These are phyloP conservation scores for Deladenus siricidicola DNA, from an alignment of 2,888 invertebrate species.

Conservation along the genomic window DNA sequence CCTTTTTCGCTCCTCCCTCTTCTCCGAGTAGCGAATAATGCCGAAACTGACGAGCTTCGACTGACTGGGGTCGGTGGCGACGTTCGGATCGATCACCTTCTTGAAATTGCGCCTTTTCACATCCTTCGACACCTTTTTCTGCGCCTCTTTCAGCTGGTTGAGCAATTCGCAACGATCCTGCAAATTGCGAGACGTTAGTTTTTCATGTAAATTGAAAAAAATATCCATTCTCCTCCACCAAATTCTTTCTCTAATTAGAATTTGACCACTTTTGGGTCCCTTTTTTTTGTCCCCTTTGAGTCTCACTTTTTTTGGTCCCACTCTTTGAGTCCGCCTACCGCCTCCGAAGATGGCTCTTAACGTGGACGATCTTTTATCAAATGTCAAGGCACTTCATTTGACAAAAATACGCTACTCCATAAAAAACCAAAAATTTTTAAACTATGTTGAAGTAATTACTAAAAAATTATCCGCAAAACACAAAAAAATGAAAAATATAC, in stretches of 20 bases:
- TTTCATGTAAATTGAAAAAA: too few species aligned
- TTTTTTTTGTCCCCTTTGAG: too few species aligned
- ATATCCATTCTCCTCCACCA: too few species aligned
- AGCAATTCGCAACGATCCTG: slow-evolving; percentile 28
- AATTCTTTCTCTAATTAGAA: too few species aligned
- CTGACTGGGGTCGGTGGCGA: slow-evolving; percentile 32
- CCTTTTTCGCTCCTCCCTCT: slow-evolving; percentile 8
- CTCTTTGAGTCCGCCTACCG: too few species aligned
- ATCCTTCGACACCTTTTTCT: slow-evolving; percentile 35
- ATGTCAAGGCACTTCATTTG: too few species aligned
- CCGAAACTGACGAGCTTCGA: slow-evolving; percentile 46
- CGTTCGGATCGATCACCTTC: slow-evolving; percentile 1
- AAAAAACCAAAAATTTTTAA: neutral
- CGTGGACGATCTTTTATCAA: too few species aligned
- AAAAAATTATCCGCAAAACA: neutral
- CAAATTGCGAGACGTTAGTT: slow-evolving; percentile 10
- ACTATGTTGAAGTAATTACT: neutral
- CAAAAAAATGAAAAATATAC: neutral
- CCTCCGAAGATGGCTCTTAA: too few species aligned
- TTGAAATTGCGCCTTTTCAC: slow-evolving; percentile 12
- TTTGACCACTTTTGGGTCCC: too few species aligned
- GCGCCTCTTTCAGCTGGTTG: slow-evolving; percentile 34
- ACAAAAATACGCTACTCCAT: slow-evolving; percentile 1
- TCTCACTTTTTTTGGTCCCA: too few species aligned
- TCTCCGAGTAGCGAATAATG: slow-evolving; percentile 38